Evolutionary conservation across 2,113 vertebrate genomes (phyloP).

Genomic region (Saguinus midas): DNA sequence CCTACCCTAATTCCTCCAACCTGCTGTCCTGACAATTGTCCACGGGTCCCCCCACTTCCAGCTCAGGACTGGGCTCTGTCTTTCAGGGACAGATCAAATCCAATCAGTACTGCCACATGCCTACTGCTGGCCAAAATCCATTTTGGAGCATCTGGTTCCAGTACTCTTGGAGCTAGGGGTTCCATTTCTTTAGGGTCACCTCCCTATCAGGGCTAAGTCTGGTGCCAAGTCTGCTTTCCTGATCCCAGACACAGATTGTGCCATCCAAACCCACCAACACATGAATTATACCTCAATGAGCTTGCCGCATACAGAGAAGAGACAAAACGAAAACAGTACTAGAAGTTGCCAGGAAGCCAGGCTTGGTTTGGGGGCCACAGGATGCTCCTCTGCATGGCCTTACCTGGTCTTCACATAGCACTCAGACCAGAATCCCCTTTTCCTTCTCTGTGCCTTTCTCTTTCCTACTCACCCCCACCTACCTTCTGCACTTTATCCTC

Average conservation of each 20-base stretch:
- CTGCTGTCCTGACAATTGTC: not conserved
- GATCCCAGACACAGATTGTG: not conserved
- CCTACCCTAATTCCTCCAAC: not conserved
- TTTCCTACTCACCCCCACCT: not conserved
- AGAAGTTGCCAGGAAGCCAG: not conserved
- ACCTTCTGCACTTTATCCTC: conserved; percentile 21
- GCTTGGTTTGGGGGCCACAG: not conserved
- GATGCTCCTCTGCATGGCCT: not conserved
- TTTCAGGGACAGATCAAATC: not conserved
- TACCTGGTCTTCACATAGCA: not conserved
- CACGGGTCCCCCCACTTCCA: not conserved
- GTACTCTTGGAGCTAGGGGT: not conserved
- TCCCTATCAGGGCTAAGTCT: not conserved
- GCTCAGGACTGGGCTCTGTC: not conserved
- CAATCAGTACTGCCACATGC: not conserved
- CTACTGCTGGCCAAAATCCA: not conserved
- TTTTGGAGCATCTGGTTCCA: not conserved
- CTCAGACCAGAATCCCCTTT: not conserved
- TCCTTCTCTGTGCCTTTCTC: not conserved
- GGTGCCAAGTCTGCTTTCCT: not conserved
- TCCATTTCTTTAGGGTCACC: not conserved
- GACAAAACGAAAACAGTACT: not conserved
- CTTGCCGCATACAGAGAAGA: not conserved
- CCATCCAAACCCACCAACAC: not conserved
- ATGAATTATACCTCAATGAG: not conserved